Base-by-base conservation (phyloP, 64 coral and sea anemone genomes). In the Montipora efflorescens region DNA sequence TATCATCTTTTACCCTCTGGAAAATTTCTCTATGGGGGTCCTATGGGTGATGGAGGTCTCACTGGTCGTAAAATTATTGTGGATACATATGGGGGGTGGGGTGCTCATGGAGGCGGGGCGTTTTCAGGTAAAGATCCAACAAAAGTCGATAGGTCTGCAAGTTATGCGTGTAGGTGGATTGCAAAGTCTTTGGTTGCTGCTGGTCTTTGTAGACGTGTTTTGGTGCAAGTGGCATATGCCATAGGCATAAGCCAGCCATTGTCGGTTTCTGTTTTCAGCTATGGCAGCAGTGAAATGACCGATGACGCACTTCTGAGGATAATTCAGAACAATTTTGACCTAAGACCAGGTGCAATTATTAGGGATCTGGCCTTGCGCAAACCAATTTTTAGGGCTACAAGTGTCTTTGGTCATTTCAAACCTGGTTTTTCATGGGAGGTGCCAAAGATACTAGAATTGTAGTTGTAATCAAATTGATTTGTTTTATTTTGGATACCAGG, bases 1-100 rank as follows among this genome's bases (percentile, higher is more conserved):
- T 92, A 67, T 52, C 96, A 98, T 84, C 77, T 98, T 52, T 74
- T 98, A 58, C 96, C 96, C 4, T 95, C 96, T 12, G 96, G 90
- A 14, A 45, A 80, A 64, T 98, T 98, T 92, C 72, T 89, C 12
- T 78, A 44, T 49, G 96, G 96, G 36, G 96, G 96, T 10, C 96
- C 96, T 10, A 48, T 91, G 20, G 93, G 77, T 73, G 96, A 98
- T 89, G 96, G 89, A 46, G 96, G 96, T 5, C 83, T 98, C 14
- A 98, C 96, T 68, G 96, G 96, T 4, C 96, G 96, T 12, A 98
- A 98, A 76, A 95, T 98, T 66, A 98, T 98, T 44, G 96, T 98
- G 0, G 96, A 98, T 47, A 98, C 96, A 4, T 98, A 98, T 92
- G 96, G 96, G 21, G 96, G 96, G 4, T 98, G 96, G 96, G 96